These are phyloP conservation scores for Protonibea diacanthus DNA, from an alignment of 2,797 vertebrate genomes.

Conservation along the genomic window DNA sequence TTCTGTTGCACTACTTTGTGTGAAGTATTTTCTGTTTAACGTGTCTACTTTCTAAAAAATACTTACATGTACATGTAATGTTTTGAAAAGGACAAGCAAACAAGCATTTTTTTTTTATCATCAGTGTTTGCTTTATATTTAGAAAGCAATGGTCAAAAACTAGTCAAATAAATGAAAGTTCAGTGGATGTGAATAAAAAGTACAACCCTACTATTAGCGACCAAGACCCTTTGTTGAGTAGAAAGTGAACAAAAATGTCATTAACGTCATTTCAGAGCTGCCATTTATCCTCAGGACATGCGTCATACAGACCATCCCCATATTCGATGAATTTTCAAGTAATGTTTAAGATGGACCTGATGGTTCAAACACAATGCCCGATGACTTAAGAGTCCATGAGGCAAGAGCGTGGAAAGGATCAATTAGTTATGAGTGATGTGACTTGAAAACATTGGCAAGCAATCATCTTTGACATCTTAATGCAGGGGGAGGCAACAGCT, in stretches of 20 bases:
- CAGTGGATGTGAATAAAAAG: conserved; percentile 23
- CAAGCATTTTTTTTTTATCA: not conserved
- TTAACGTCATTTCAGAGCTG: conserved; percentile 32
- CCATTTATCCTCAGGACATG: conserved; percentile 37
- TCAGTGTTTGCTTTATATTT: not conserved
- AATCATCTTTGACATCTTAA: conserved; percentile 77
- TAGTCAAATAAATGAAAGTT: not conserved
- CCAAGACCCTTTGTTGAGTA: conserved; percentile 2
- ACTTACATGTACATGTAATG: not conserved
- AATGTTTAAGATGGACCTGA: conserved; percentile 18
- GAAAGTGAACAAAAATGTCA: conserved; percentile 34
- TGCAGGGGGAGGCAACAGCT: conserved; percentile 53
- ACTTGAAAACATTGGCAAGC: conserved; percentile 51
- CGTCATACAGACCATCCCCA: conserved; percentile 28
- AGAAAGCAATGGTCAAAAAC: not conserved
- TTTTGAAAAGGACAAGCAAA: not conserved
- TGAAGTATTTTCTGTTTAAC: not conserved
- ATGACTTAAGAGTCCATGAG: conserved; percentile 24
- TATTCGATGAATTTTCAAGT: conserved; percentile 16
- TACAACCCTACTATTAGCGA: conserved; percentile 43
- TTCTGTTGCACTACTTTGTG: not conserved
- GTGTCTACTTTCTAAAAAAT: not conserved
- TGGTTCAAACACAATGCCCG: conserved; percentile 45
- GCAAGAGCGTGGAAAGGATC: conserved; percentile 38
- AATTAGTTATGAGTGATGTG: conserved; percentile 64